These are phyloP conservation scores for Eptesicus fuscus DNA, from an alignment of 2,113 vertebrate species.

Conservation along the genomic window DNA sequence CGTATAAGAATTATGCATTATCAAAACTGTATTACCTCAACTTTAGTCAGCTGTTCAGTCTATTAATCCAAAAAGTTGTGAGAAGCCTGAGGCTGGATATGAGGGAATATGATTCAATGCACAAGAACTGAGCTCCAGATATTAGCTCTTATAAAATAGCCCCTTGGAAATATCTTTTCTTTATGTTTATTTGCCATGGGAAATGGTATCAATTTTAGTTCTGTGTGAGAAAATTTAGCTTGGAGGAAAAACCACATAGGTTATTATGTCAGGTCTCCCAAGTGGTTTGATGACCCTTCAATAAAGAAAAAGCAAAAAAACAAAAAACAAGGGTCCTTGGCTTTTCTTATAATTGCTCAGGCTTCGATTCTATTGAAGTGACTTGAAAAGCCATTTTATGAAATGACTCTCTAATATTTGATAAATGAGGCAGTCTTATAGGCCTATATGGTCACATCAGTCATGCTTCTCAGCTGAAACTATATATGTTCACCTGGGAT, in stretches of 20 bases:
- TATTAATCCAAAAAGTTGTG: neutral
- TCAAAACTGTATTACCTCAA: neutral
- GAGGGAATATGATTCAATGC: neutral
- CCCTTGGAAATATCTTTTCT: conserved; percentile 29
- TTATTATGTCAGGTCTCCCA: conserved; percentile 22
- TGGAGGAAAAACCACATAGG: neutral
- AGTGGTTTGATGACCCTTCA: conserved; percentile 5
- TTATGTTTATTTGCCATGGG: conserved; percentile 13
- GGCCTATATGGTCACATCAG: neutral
- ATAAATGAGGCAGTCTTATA: conserved; percentile 51
- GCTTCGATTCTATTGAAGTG: conserved; percentile 17
- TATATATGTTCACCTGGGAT: neutral
- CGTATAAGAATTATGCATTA: neutral
- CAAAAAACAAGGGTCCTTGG: neutral
- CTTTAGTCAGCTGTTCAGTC: neutral
- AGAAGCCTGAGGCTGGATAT: neutral
- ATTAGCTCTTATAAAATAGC: neutral
- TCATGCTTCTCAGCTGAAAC: conserved; percentile 22
- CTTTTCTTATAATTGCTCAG: conserved; percentile 28
- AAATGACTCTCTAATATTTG: conserved; percentile 55
- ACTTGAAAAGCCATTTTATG: conserved; percentile 8
- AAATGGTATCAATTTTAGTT: conserved; percentile 44
- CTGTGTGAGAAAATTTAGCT: conserved; percentile 22
- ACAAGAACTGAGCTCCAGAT: neutral
- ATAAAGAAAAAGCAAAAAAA: neutral